Conservation (phyloP, 2,113 vertebrate species). For the Pan paniscus region DNA sequence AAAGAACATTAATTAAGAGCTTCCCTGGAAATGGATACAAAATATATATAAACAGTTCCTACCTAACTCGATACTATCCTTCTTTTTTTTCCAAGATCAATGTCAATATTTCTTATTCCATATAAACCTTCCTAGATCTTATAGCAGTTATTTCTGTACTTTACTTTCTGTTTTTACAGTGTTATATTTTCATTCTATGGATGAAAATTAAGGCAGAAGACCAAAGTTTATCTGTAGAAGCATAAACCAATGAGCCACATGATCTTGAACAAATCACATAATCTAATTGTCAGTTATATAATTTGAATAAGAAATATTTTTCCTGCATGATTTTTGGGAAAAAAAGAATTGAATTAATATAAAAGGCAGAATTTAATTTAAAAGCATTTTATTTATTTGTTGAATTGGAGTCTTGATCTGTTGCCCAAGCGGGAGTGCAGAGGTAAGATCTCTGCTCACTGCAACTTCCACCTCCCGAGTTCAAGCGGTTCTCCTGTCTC, state of each 20-base stretch:
- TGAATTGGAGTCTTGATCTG: too few relatives aligned
- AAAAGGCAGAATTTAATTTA: neutral
- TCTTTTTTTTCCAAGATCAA: neutral
- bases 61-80: too few relatives aligned
- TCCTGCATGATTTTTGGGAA: neutral
- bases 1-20: neutral
- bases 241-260: neutral
- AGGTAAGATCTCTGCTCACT: too few relatives aligned
- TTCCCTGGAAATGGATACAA: neutral
- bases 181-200: neutral
- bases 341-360: neutral
- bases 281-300: neutral
- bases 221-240: neutral
- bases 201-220: neutral
- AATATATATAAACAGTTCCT: neutral
- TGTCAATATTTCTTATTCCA: neutral
- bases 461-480: too few relatives aligned
- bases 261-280: neutral
- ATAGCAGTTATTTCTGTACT: neutral
- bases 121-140: neutral
- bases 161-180: neutral
- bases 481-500: too few relatives aligned
- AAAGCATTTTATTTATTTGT: neutral
- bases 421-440: too few relatives aligned
- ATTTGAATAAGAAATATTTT: constrained; percentile 1